These are phyloP conservation scores for Calidris pygmaea DNA, from an alignment of 2,113 vertebrate genomes.

Conservation along the genomic window DNA sequence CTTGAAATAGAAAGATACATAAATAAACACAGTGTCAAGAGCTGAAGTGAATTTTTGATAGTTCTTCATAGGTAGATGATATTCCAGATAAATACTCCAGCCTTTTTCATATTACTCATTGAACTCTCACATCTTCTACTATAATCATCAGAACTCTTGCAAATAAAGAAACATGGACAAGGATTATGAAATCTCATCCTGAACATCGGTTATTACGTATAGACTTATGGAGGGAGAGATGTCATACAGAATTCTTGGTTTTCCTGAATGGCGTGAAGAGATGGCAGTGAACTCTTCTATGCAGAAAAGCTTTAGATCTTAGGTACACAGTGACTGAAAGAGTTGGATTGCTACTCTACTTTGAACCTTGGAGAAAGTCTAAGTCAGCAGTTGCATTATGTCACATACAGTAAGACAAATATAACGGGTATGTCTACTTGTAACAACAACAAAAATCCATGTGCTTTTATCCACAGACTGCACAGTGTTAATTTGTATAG, in stretches of 20 bases:
- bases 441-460: neutral
- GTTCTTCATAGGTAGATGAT: neutral
- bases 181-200: neutral
- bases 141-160: neutral
- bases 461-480: neutral
- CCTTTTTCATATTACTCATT: neutral
- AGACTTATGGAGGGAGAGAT: neutral
- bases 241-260: neutral
- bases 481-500: neutral
- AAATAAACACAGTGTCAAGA: neutral
- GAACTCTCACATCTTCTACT: neutral
- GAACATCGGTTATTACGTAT: neutral
- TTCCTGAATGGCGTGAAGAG: neutral
- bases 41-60: neutral
- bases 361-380: neutral
- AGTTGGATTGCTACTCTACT: neutral
- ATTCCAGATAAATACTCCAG: neutral
- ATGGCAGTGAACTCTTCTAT: neutral
- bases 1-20: neutral
- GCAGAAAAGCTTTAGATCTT: neutral
- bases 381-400: neutral
- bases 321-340: neutral
- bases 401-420: neutral
- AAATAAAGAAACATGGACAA: neutral
- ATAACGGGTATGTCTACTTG: rapidly evolving